Base-by-base conservation (phyloP, 2,797 vertebrate species). In the Chaunax sp. region DNA sequence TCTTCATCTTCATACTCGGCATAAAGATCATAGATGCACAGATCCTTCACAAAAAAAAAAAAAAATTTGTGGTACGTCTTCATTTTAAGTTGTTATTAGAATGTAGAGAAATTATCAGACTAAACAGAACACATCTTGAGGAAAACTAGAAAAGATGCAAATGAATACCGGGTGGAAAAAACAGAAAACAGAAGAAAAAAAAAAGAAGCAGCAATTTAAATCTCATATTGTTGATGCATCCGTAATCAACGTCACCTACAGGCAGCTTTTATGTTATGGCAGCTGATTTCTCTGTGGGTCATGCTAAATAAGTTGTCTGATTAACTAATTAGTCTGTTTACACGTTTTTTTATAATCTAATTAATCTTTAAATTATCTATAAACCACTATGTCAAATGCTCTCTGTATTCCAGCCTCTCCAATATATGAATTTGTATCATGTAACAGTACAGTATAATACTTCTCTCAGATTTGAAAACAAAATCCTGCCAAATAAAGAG, bases 21-120 rank as follows among this genome's bases (percentile, higher is more conserved):
- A 0, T 96, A 95, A 14, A 96, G 84, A 8, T 94, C 95, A 26
- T 96, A 97, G 84, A 94, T 93, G 69, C 70, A 64, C 15, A 95
- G 81, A 14, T 91, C 81, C 90, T 90, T 52, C 15, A 63, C 20
- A 51, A 19, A 45, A 1, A 23, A 35, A 65, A 16, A 18, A 16
- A 10, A 1, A 1, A 20, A 5, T 30, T 30, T 30, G 28, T 30
- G 5, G 5, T 30, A 4, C 9, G 28, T 30, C 9, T 30, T 30
- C 9, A 9, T 4, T 30, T 30, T 5, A 30, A 30, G 28, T 30
- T 30, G 5, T 9, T 9, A 35, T 11, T 10, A 19, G 11, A 64
- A 47, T 18, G 0, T 33, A 20, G 35, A 33, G 2, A 18, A 14
- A 10, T 0, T 0, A 53, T 38, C 5, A 51, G 19, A 35, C 16